Evolutionary conservation across 2,113 vertebrate genomes (phyloP).

Genomic region (Pelmatolapia mariae): DNA sequence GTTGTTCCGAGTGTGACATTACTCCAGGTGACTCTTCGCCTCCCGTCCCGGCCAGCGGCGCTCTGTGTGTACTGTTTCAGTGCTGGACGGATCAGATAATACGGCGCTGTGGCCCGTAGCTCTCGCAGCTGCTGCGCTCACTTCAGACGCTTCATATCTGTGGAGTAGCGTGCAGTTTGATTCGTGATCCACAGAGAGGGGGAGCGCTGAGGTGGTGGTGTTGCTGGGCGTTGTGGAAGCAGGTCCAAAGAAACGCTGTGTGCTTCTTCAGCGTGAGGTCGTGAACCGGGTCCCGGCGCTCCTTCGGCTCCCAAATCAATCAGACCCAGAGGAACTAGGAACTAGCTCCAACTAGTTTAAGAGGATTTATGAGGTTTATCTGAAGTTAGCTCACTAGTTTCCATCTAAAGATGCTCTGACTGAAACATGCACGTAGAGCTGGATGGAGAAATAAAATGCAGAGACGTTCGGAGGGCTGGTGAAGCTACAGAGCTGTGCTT

Average conservation of each 20-base stretch:
- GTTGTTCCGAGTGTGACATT: not conserved
- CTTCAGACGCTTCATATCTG: not conserved
- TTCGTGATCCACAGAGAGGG: not conserved
- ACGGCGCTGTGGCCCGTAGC: not conserved
- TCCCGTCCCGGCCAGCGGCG: not conserved
- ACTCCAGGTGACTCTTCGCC: not conserved
- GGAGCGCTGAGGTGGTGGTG: not conserved
- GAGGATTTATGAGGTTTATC: no score
- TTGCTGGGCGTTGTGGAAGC: not conserved
- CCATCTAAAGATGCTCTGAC: not conserved
- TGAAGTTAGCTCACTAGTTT: not conserved
- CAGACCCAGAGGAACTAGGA: not conserved
- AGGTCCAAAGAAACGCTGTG: not conserved
- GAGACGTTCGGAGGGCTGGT: rapidly evolving
- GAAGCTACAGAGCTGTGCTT: not conserved
- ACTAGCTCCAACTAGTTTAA: no score
- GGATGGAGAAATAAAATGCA: not conserved
- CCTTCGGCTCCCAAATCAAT: not conserved
- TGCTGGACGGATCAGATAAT: not conserved
- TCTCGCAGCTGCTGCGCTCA: not conserved
- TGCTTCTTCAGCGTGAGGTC: not conserved
- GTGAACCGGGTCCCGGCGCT: not conserved
- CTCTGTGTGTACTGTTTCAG: not conserved
- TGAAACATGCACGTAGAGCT: not conserved
- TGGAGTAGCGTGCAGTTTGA: not conserved